Evolutionary conservation across 2,113 vertebrate genomes (phyloP).

Genomic region (Nanorana parkeri): DNA sequence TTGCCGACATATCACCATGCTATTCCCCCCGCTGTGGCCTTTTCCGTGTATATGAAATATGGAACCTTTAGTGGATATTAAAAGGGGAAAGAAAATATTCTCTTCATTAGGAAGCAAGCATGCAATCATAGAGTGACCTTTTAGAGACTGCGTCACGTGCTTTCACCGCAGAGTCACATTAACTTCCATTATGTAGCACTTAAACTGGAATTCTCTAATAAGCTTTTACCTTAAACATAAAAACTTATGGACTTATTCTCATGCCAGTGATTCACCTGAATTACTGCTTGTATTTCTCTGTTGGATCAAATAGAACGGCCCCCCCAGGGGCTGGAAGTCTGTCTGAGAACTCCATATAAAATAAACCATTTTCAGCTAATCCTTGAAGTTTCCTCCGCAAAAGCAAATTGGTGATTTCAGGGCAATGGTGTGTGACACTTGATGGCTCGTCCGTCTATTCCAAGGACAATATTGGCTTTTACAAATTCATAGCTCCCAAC

Average conservation of each 20-base stretch:
- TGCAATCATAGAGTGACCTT: conserved; percentile 35
- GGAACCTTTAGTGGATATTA: conserved; percentile 3
- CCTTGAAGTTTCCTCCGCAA: neutral
- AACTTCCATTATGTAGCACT: conserved; percentile 35
- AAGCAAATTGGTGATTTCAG: conserved; percentile 15
- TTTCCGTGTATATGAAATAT: neutral
- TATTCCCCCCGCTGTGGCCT: neutral
- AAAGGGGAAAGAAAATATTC: neutral
- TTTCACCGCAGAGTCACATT: conserved; percentile 27
- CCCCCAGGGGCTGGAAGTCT: conserved; percentile 15
- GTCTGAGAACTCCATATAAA: conserved; percentile 34
- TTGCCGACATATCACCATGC: too few species aligned
- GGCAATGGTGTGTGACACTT: too few species aligned
- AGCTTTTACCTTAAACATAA: conserved; percentile 44
- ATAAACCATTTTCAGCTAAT: conserved; percentile 28
- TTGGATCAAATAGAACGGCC: conserved; percentile 40
- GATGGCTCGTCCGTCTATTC: too few species aligned
- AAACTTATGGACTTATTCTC: conserved; percentile 43
- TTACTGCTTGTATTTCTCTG: conserved; percentile 42
- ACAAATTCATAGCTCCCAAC: too few species aligned
- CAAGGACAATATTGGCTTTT: too few species aligned
- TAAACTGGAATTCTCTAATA: conserved; percentile 38
- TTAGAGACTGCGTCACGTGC: conserved; percentile 26
- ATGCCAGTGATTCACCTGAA: conserved; percentile 35
- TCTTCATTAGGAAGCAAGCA: neutral